Conservation (phyloP, 2,797 vertebrate species). For the Tamandua tetradactyla region DNA sequence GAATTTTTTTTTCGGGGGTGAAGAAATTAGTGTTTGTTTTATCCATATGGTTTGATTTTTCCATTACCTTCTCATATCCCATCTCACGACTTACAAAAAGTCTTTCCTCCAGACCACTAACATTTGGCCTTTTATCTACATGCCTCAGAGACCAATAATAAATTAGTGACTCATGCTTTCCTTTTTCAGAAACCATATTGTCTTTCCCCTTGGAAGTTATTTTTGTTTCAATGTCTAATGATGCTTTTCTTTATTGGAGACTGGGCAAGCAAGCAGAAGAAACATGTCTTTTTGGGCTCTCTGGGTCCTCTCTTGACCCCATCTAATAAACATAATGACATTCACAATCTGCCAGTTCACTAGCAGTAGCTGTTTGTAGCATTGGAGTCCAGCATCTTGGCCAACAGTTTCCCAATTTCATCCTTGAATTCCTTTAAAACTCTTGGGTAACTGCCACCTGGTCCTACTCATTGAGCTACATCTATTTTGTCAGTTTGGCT, state of each 20-base stretch:
- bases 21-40: background rate
- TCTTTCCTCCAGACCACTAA: background rate
- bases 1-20: background rate
- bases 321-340: constrained; percentile 19
- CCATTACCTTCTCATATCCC: background rate
- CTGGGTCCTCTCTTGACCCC: constrained; percentile 48
- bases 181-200: constrained; percentile 60
- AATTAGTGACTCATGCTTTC: constrained; percentile 56
- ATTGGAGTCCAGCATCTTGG: constrained; percentile 80
- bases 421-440: constrained; percentile 83
- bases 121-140: constrained; percentile 41
- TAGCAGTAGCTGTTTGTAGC: constrained; percentile 65
- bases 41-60: background rate
- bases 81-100: background rate
- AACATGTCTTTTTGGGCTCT: constrained; percentile 26
- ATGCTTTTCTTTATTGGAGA: constrained; percentile 32
- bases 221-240: constrained; percentile 62
- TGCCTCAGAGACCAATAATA: constrained; percentile 65
- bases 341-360: constrained; percentile 16
- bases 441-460: constrained; percentile 86
- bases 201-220: constrained; percentile 70
- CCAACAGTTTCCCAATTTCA: constrained; percentile 83
- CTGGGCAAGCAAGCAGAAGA: constrained; percentile 36
- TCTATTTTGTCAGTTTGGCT: constrained; percentile 77
- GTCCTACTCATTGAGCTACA: constrained; percentile 83